phyloP scores from a whole-genome alignment of 2,113 vertebrate species.

The Lethenteron camtschaticum region DNA sequence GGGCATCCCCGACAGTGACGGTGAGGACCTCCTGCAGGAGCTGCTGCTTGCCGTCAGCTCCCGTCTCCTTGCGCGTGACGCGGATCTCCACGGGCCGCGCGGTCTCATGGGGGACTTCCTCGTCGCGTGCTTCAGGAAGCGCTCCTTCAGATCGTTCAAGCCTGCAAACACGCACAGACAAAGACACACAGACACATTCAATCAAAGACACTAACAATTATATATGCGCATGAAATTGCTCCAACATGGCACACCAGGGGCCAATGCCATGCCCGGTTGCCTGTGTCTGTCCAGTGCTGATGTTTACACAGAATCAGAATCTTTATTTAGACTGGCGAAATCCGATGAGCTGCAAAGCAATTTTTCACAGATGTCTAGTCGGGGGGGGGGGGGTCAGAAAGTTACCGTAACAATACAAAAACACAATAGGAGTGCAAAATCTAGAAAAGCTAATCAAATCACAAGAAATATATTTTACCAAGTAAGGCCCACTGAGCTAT shows the following conservation, averaged over 20 bases:
- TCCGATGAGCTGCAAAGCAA: too few species aligned
- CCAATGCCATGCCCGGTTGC: background rate
- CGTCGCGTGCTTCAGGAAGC: slow-evolving; percentile 55
- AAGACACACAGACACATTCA: background rate
- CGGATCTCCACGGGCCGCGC: slow-evolving; percentile 33
- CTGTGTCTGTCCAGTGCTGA: background rate
- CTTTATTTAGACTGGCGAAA: too few species aligned
- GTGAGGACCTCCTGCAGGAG: slow-evolving; percentile 38
- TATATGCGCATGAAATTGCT: background rate
- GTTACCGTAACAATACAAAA: too few species aligned
- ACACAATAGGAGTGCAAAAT: too few species aligned
- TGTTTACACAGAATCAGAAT: too few species aligned
- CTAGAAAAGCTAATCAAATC: too few species aligned
- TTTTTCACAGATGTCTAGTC: too few species aligned
- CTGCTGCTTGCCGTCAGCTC: slow-evolving; percentile 44
- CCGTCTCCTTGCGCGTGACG: slow-evolving; percentile 45
- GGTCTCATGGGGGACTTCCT: slow-evolving; percentile 17
- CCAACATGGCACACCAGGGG: background rate
- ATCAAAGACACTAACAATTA: background rate
- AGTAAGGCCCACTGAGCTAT: too few species aligned
- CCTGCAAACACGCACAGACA: slow-evolving; percentile 21
- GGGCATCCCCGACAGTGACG: slow-evolving; percentile 28
- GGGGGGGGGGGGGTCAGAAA: too few species aligned
- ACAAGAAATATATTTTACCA: too few species aligned
- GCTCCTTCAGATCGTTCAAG: slow-evolving; percentile 55